Conservation (phyloP, 2,888 invertebrate genomes). For the Isoperla grammatica region DNA sequence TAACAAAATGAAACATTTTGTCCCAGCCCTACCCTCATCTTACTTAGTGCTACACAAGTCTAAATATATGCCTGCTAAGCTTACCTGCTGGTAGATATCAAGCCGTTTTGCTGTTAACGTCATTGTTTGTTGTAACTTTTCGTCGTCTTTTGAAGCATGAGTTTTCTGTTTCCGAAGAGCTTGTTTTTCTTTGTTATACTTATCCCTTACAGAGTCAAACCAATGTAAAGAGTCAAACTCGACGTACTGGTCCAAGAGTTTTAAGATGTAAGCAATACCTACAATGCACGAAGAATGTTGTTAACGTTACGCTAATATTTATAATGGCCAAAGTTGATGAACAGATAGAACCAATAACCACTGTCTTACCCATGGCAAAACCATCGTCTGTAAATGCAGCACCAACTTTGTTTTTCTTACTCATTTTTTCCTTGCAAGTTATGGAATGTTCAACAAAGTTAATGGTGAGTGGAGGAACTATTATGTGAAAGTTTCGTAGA, state of each 20-base stretch:
- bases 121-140: constrained; percentile 88
- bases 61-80: background rate
- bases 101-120: constrained; percentile 83
- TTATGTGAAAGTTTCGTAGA: constrained; percentile 85
- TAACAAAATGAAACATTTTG: too few species aligned
- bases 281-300: constrained; percentile 31
- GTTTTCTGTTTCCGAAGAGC: constrained; percentile 39
- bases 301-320: background rate
- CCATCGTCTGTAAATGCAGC: constrained; percentile 97
- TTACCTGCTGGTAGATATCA: constrained; percentile 58
- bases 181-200: constrained; percentile 59
- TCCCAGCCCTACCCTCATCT: too few species aligned
- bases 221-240: constrained; percentile 92
- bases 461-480: constrained; percentile 87
- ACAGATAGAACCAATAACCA: background rate
- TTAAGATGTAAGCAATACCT: constrained; percentile 84
- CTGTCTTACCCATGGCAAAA: constrained; percentile 78
- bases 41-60: too few species aligned
- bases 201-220: constrained; percentile 81
- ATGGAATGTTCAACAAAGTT: constrained; percentile 94
- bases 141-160: constrained; percentile 54
- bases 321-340: background rate
- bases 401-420: constrained; percentile 80
- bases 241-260: constrained; percentile 76
- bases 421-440: constrained; percentile 85